These are phyloP conservation scores for Tadarida brasiliensis DNA, from an alignment of 2,797 vertebrate genomes.

Conservation along the genomic window DNA sequence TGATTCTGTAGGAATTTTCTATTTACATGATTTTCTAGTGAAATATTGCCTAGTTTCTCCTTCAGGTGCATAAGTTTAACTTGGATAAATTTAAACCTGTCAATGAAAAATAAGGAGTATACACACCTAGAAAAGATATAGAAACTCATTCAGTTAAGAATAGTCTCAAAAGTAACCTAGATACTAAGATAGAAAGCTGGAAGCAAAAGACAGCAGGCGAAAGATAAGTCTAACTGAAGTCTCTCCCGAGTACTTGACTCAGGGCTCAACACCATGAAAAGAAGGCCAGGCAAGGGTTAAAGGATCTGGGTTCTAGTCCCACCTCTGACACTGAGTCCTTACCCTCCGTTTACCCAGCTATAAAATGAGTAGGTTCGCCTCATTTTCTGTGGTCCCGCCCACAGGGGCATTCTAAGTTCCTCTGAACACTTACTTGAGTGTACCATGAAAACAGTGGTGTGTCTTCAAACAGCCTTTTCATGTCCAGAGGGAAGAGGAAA, in stretches of 20 bases:
- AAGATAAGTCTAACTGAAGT: background rate
- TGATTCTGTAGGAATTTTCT: conserved; percentile 26
- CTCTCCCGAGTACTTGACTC: background rate
- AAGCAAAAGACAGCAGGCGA: background rate
- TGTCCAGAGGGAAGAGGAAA: conserved; percentile 87
- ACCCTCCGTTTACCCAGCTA: background rate
- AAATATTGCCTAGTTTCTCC: conserved; percentile 10
- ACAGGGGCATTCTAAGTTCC: background rate
- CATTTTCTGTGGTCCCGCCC: background rate
- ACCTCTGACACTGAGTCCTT: background rate
- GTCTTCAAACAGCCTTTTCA: conserved; percentile 87
- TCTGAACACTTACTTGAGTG: conserved; percentile 83
- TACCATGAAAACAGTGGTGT: conserved; percentile 89
- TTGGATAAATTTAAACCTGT: conserved; percentile 23
- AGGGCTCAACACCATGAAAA: background rate
- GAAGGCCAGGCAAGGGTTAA: background rate
- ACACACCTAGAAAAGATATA: conserved; percentile 6
- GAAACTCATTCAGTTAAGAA: conserved; percentile 7
- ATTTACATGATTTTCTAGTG: conserved; percentile 37
- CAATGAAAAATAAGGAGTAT: conserved; percentile 13
- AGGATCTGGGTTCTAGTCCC: background rate
- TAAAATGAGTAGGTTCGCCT: background rate
- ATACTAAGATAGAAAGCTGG: background rate
- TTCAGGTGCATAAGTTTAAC: background rate
- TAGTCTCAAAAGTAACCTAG: background rate